Base-by-base conservation (phyloP, 2,113 vertebrate genomes). In the Zingel zingel region DNA sequence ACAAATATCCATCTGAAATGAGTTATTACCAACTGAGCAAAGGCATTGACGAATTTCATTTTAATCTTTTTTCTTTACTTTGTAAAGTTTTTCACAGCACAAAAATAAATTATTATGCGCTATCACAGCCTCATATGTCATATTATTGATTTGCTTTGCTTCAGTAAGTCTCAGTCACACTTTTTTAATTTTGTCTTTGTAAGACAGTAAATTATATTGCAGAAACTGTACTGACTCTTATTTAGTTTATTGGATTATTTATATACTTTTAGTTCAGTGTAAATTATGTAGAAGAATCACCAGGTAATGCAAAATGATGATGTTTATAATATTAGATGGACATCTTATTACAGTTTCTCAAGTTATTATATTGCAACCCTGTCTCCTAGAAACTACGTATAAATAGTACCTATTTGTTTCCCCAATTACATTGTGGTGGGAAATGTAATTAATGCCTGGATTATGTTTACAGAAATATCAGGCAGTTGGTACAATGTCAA, bases 1-100 rank as follows among this genome's bases (percentile, higher is more conserved):
- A 61, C 25, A 83, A 80, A 71, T 50, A 64, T 67, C 33, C 15
- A 50, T 36, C 19, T 45, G 36, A 66, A 63, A 70, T 48, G 1
- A 65, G 5, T 33, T 30, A 45, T 50, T 47, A 81, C 43, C 13
- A 65, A 33, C n/a, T 62, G 53, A 57, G 43, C 16, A 51, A 36
- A 16, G 27, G 1, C 23, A 61, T 6, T 18, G 51, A 23, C 36
- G 36, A 6, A 30, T 19, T 19, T 18, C 2, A 45, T 65, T 70
- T 59, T 6, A 39, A 62, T 21, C 0, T 36, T 14, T 36, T 23
- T 23, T 21, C 8, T 73, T 67, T 36, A 0, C 21, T 64, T 33
- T 63, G 16, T 0, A 64, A 21, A 19, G 7, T 56, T 61, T 74
- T 74, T 7, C 6, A 53, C 23, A 48, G 19, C 15, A 50, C 23